phyloP scores from a whole-genome alignment of 2,797 vertebrate species.

The Rhinogobio ventralis region DNA sequence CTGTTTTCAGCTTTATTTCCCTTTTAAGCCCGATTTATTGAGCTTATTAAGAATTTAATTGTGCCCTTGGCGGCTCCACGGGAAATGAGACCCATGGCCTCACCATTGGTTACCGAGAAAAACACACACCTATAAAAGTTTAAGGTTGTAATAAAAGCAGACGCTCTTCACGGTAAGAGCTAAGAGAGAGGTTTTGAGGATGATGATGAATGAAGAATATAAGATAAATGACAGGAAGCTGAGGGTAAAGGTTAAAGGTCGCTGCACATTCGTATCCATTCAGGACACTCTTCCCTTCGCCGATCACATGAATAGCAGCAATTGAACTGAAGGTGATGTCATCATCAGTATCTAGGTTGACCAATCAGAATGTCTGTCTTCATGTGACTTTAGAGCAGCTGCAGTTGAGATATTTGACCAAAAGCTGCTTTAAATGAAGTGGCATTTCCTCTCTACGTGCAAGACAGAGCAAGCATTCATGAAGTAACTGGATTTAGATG shows the following conservation, averaged over 20 bases:
- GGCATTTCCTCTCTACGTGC: conserved; percentile 9
- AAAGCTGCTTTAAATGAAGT: conserved; percentile 10
- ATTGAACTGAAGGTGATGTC: conserved; percentile 2
- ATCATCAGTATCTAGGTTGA: background rate
- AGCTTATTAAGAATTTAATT: conserved; percentile 50
- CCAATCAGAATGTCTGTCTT: conserved; percentile 5
- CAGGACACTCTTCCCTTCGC: background rate
- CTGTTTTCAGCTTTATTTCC: conserved; percentile 44
- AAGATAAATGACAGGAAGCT: background rate
- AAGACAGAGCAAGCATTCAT: conserved; percentile 18
- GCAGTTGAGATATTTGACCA: conserved; percentile 22
- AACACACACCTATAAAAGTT: conserved; percentile 48
- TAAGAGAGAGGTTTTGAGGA: background rate
- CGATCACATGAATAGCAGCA: conserved; percentile 1
- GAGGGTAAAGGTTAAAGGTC: background rate
- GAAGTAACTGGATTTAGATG: conserved; percentile 27
- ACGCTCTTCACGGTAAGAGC: background rate
- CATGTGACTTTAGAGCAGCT: conserved; percentile 11
- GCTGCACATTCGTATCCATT: background rate
- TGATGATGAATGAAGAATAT: conserved; percentile 14
- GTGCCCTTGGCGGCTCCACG: conserved; percentile 13
- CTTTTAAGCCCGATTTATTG: conserved; percentile 48
- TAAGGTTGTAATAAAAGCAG: conserved; percentile 42
- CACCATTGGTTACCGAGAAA: conserved; percentile 4
- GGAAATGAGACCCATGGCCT: conserved; percentile 42